Evolutionary conservation across 92 coral and sea anemone genomes (phyloP).

Genomic region (Isaurus tuberculatus): DNA sequence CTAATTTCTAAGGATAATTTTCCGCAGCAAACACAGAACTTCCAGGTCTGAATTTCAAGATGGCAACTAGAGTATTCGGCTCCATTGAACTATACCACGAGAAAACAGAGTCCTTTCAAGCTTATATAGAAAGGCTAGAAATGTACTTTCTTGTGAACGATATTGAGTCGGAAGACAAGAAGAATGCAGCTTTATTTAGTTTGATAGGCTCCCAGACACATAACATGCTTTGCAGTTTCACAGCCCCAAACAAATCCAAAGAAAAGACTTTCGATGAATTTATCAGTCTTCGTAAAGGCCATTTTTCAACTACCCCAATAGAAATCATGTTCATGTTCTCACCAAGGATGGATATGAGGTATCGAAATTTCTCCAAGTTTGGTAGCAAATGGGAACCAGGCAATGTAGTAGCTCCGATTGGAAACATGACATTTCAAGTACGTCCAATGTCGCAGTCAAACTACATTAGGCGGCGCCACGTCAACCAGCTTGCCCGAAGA

Average conservation of each 20-base stretch:
- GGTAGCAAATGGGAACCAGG: no score
- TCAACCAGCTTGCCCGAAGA: no score
- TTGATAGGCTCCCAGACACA: not conserved
- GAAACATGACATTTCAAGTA: no score
- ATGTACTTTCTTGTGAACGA: not conserved
- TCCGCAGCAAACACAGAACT: not conserved
- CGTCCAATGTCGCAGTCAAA: no score
- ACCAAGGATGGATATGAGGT: no score
- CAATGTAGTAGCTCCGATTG: no score
- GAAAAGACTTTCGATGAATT: not conserved
- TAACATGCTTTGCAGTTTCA: not conserved
- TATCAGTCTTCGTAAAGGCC: not conserved
- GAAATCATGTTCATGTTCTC: no score
- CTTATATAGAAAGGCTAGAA: not conserved
- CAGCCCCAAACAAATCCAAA: not conserved
- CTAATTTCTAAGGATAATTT: not conserved
- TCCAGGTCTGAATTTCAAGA: not conserved
- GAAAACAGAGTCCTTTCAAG: not conserved
- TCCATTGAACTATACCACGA: not conserved
- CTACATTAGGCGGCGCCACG: no score
- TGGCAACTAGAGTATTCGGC: not conserved
- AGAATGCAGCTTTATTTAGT: not conserved
- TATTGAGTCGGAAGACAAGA: not conserved
- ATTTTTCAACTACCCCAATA: not conserved
- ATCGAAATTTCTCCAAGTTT: no score